Base-by-base conservation (phyloP, 2,113 vertebrate species). In the Puntigrus tetrazona region DNA sequence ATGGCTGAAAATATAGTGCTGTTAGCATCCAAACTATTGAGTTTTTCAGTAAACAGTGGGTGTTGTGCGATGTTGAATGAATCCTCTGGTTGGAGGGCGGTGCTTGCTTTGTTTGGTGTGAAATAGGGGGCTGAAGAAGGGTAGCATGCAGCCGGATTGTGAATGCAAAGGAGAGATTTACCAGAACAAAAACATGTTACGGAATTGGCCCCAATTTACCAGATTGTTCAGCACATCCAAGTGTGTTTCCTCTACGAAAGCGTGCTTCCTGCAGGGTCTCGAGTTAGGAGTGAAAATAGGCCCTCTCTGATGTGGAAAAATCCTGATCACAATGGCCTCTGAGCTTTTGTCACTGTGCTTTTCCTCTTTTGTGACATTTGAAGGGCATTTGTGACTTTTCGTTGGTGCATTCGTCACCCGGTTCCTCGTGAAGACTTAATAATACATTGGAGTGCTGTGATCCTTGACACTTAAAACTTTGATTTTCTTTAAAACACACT, bases 111-210 rank as follows among this genome's bases (percentile, higher is more conserved):
- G 80, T 82, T 70, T 70, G 61, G 27, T 34, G 45, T 52, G 45
- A 70, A 72, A 81, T 47, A 70, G 65, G 80, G 47, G 80, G 45
- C 80, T 31, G 45, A 20, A 31, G 22, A 82, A 72, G 65, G 80
- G 80, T 50, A 70, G 45, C 22, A 0, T 69, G 41, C 20, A 29
- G 59, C 63, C 20, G 11, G 1, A 55, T 70, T 82, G 80, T 69
- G 65, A 82, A 70, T 82, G 65, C 31, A 55, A 82, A 82, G 27
- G 22, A 36, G 38, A 25, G 45, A 52, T 69, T 82, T n/a, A 38
- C 47, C 78, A 67, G 27, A 67, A 67, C 20, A n/a, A 70, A 67
- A 36, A 70, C 5, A 55, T 55, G 61, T 69, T 63, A 79, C 14
- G 9, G 77, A 79, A 79, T 50, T 80, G 78, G 59, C 61, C 10